Conservation (phyloP, 2,797 vertebrate genomes). For the Eulemur mongoz region DNA sequence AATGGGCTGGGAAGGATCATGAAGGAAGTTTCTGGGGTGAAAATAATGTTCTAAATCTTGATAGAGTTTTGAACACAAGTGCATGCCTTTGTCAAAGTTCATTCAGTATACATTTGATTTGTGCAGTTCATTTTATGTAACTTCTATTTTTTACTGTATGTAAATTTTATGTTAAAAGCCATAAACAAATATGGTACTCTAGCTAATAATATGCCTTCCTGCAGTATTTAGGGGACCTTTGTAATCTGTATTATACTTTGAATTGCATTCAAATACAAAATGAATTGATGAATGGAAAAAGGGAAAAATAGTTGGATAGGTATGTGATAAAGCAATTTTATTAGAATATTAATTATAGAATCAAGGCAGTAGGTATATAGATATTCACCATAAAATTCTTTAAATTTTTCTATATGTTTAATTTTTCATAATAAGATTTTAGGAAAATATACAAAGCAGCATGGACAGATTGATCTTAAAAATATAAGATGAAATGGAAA, state of each 20-base stretch:
- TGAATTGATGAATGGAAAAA: conserved; percentile 10
- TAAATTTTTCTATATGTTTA: not conserved
- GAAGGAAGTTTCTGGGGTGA: not conserved
- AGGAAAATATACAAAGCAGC: not conserved
- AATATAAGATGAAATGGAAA: not conserved
- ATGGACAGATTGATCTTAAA: not conserved
- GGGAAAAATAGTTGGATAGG: not conserved
- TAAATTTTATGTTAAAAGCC: conserved; percentile 51
- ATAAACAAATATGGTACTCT: conserved; percentile 4
- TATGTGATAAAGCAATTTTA: not conserved
- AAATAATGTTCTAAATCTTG: not conserved
- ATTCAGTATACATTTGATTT: not conserved
- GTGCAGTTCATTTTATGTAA: not conserved
- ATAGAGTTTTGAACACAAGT: not conserved
- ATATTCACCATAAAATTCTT: not conserved
- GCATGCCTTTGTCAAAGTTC: not conserved
- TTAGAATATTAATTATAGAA: not conserved
- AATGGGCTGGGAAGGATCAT: not conserved
- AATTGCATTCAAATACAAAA: conserved; percentile 38
- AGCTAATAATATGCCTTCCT: conserved; percentile 35
- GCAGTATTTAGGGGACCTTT: conserved; percentile 41
- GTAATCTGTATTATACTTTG: conserved; percentile 49
- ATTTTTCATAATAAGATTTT: not conserved
- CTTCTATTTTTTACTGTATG: not conserved
- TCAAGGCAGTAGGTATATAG: not conserved